Evolutionary conservation across 2,888 invertebrate species (phyloP), one percentile per base, ranked within the genome.

Genomic region (Eilema depressum): DNA sequence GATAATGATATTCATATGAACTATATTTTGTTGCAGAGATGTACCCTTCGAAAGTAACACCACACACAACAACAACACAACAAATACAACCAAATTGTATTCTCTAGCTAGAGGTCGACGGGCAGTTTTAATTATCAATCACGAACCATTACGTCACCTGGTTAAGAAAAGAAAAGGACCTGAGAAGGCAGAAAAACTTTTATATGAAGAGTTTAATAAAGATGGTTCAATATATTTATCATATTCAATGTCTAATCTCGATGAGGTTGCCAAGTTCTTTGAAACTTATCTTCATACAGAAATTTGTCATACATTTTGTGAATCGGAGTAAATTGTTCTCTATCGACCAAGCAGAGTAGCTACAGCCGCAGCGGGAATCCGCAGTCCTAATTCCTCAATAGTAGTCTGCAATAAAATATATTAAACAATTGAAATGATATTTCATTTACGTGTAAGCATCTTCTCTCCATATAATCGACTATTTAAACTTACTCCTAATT

Each of bases 181-280:
- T 11, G 10, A 73, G 26, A 63, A 70, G 62, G 68, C 78, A 0
- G 62, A 81, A 53, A 81, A 75, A 71, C 86, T 93, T 66, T 67
- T 87, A 8, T 93, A 92, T 65, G 77, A 86, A 68, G 92, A 92
- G 73, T 88, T 80, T 59, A 85, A 85, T 59, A 74, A 80, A 1
- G 69, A 85, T 37, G 88, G 86, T 3, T 23, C 37, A 73, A 77
- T 0, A 71, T 77, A 67, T 0, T 87, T 7, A 86, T 83, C 53
- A 74, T 81, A 47, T 83, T 78, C 63, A 77, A 92, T 93, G 91
- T 80, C 83, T 14, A 88, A 78, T 67, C 78, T 92, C 0, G 79
- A 81, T 8, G 91, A 92, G 47, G 93, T 93, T 5, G 81, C 84
- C 1, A 71, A 20, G 10, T 91, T 92, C 77, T 91, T 93, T 67